Evolutionary conservation across 2,797 vertebrate species (phyloP), one percentile per base, ranked within the genome.

Genomic region (Anguilla marmorata): DNA sequence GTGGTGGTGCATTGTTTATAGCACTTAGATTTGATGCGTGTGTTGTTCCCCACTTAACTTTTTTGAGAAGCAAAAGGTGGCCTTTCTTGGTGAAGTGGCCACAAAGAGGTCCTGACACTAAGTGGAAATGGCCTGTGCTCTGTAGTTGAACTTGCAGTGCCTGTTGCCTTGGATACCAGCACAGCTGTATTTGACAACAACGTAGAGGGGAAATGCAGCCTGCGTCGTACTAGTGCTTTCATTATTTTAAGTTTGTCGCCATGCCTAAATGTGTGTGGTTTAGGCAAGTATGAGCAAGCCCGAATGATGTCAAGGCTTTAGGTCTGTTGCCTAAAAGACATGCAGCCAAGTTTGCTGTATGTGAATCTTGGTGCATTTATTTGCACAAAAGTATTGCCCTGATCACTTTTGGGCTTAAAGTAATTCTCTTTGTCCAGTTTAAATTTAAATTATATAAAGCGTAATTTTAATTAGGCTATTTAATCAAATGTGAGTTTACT

Each of bases 1-100:
- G 41, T n/a, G 45, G 48, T 21, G 8, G 16, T 90, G 85, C 86
- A 86, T 91, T 88, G 87, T 89, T 88, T 79, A 89, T 89, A 8
- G 60, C 69, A 50, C 37, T 76, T 19, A 86, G 83, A 87, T 69
- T 88, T n/a, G 84, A 72, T 27, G 5, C 86, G 86, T 86, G 74
- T 72, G 88, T 85, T 88, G 63, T 89, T 84, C 89, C 88, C 48
- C n/a, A 52, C 88, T 85, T 4, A 63, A 74, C 27, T 11, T 37
- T 74, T 82, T 19, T 82, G 19, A 80, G 76, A 50, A 21, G 45
- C 24, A 1, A 82, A 24, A 82, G 45, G 45, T 82, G 79, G 8
- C 16, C 41, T 9, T 50, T 45, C 79, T 7, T 48, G 2, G 41
- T 82, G 19, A 45, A 82, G 21, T 45, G 5, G 79, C 16, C 41